Base-by-base conservation (phyloP, 2,888 invertebrate species). In the Auanema sp. region DNA sequence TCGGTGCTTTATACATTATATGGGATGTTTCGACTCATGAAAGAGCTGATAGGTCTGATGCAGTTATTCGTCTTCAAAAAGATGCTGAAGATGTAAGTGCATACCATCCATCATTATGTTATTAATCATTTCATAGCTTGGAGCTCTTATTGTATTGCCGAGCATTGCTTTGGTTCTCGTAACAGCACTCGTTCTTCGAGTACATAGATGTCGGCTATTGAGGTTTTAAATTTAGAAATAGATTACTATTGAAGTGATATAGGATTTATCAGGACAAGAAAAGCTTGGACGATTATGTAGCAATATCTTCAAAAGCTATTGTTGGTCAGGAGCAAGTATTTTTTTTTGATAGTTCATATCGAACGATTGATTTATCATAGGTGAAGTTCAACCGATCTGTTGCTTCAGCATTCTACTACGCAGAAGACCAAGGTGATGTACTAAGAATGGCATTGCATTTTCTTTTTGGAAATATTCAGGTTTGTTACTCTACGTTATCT, bases 241-340 rank as follows among this genome's bases (percentile, higher is more conserved):
- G 4, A 5, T 33, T 33, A 33, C 33, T 33, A 33, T 33, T 33
- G 33, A 33, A 3, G 33, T 33, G 33, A 33, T 33, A 33, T 33
- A 33, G 33, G 33, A 68, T 72, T 43, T 72, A 72, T 60, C 72
- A 72, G 42, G 68, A 72, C 50, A 65, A 60, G 43, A 65, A 59
- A 16, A 42, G 70, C 42, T 63, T 66, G n/a, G 72, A 70, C 16
- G 41, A 64, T 33, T 72, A 62, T 24, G 47, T 70, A n/a, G 72
- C 72, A 5, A 59, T 72, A 16, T 55, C 65, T 11, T 66, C 72
- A 8, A 60, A 58, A 50, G 24, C 18, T 14, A 41, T 69, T 10
- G 52, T 68, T 24, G 60, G 56, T 4, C 68, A 66, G 40, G 33
- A 65, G 18, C 65, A 72, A 60, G 72, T 68, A 16, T 6, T 55